Evolutionary conservation across 2,797 vertebrate species (phyloP), one percentile per base, ranked within the genome.

Genomic region (Hephaestus fuliginosus): DNA sequence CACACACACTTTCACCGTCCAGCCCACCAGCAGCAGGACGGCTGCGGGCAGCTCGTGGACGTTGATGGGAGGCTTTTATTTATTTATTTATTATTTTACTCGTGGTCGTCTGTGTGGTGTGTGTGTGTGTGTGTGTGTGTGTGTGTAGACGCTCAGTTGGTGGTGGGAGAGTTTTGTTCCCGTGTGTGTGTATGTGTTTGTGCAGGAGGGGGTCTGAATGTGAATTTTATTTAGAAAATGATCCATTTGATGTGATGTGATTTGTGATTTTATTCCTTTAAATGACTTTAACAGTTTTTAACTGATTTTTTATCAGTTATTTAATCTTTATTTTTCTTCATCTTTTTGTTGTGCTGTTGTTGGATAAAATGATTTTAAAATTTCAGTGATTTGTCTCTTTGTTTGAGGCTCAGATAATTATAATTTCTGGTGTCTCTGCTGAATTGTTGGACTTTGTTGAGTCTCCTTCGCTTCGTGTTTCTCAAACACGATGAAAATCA

Each of bases 1-100:
- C 67, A 80, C 70, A 62, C 67, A 68, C 51, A 48, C 72, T 74
- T 64, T 74, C 69, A 39, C 74, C 7, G 4, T n/a, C 22, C 51
- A 55, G 70, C 64, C 69, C 61, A 60, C 64, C 66, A 63, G n/a
- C 41, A 61, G 71, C 62, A 51, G 53, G 74, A 70, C 44, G 39
- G 68, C 28, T 17, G 46, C 39, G 1, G 28, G 55, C 68, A 48
- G 55, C 72, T 41, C 3, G 18, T 52, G 15, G 61, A 43, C 33
- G 62, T 13, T 55, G 48, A 69, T 7, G 46, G 58, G 44, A 22
- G 28, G 5, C 17, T 57, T 76, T 25, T 25, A 25, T 25, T 25
- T 25, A 25, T 25, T 25, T 25, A 25, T 25, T 25, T 25, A n/a
- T n/a, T 25, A 25, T 25, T 62, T 61, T 49, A 18, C 55, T 63